Base-by-base conservation (phyloP, 1,140 invertebrate species). In the Drosophila micromelanica region DNA sequence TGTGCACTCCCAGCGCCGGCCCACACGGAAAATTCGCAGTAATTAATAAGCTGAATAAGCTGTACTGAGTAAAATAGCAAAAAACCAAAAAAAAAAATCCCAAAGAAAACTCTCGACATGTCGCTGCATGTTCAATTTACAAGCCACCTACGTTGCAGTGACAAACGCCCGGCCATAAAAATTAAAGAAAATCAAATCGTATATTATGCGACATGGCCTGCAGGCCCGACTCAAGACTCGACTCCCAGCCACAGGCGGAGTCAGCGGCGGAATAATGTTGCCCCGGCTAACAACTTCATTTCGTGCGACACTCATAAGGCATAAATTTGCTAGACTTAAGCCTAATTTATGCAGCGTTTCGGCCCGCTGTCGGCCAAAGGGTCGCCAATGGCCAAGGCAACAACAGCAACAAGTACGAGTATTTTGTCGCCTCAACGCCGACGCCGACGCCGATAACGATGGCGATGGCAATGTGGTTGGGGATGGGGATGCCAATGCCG, bases 261-360 rank as follows among this genome's bases (percentile, higher is more conserved):
- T n/a, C n/a, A 17, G 57, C 59, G 37, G 11, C 69, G 70, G 59
- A 79, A 91, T 91, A 71, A 90, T 87, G 90, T 91, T 91, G 82
- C 64, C 78, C 72, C 61, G 73, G 79, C 85, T 91, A 91, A 91
- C 90, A 91, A 91, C 90, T 91, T 91, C 90, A 91, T 91, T 89
- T 87, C 85, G 73, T 75, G 76, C 67, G 80, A 87, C 84, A 87
- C 84, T 89, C 90, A 84, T 91, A 91, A 85, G 81, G 82, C 90
- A 91, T 91, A 91, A 91, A 91, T 91, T 91, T 90, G 85, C 90
- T 87, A 89, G 84, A 91, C 75, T 87, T 90, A 91, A 91, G 90
- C 84, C 82, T 90, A 91, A 91, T 91, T 91, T 91, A 91, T 91
- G 90, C 86, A 75, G 74, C 79, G 72, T 75, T 79, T 62, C 69